These are phyloP conservation scores for Volucella inanis DNA, from an alignment of 2,888 invertebrate species.

Conservation along the genomic window DNA sequence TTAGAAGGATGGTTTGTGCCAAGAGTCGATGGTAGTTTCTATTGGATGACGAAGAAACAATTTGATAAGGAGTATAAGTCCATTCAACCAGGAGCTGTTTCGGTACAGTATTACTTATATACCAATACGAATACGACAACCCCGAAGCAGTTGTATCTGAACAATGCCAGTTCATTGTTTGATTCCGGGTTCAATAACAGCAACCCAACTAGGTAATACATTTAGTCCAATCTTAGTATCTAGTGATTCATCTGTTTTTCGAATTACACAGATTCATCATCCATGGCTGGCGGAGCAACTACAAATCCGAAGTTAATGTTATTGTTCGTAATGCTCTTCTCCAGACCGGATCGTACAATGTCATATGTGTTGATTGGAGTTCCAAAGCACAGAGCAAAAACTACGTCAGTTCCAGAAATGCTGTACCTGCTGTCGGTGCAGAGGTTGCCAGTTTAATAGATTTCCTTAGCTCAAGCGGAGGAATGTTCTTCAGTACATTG, in stretches of 20 bases:
- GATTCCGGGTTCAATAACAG: slow-evolving; percentile 76
- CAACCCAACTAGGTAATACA: slow-evolving; percentile 76
- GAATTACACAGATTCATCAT: slow-evolving; percentile 78
- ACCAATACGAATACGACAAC: slow-evolving; percentile 77
- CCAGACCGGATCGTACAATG: slow-evolving; percentile 84
- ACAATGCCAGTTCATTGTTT: slow-evolving; percentile 68
- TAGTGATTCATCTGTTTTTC: slow-evolving; percentile 9
- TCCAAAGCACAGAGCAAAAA: slow-evolving; percentile 83
- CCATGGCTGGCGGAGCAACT: slow-evolving; percentile 85
- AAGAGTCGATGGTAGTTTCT: slow-evolving; percentile 1
- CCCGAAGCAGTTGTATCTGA: slow-evolving; percentile 74
- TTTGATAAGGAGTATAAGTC: slow-evolving; percentile 1
- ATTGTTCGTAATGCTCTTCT: slow-evolving; percentile 82
- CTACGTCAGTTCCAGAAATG: slow-evolving; percentile 84
- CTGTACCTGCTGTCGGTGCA: slow-evolving; percentile 76
- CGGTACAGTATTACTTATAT: slow-evolving; percentile 77
- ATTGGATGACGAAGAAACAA: slow-evolving; percentile 24
- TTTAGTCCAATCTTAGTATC: slow-evolving; percentile 60
- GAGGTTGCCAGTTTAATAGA: slow-evolving; percentile 77
- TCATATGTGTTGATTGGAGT: slow-evolving; percentile 85
- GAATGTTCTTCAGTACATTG: slow-evolving; percentile 83
- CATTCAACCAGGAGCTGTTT: background rate
- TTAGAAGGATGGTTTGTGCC: slow-evolving; percentile 39
- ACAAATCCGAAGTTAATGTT: slow-evolving; percentile 79
- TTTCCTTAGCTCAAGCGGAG: slow-evolving; percentile 82